Base-by-base conservation (phyloP, 2,888 invertebrate genomes). In the Ophion obscuratus region DNA sequence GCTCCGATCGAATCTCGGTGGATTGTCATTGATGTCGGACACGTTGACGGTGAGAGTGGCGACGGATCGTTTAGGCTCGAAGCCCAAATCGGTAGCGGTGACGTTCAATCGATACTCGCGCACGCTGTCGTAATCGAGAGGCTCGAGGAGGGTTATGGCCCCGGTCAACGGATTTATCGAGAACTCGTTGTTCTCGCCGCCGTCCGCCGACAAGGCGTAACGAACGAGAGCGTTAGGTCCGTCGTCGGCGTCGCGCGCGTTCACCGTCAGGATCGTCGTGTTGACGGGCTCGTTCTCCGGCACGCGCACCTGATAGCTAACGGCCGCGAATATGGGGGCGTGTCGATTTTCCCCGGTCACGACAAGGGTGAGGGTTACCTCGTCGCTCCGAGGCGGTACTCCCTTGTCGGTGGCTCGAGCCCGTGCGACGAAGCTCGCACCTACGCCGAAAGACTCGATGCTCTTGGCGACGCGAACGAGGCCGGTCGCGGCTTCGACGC, bases 11-110 rank as follows among this genome's bases (percentile, higher is more conserved):
- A 99, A 99, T 17, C 95, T 95, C 0, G 99, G 99, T 11, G 98
- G 96, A 93, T 99, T 99, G 92, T 99, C 98, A 92, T 98, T 99
- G 59, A 99, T 97, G 92, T 99, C 99, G 0, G 97, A 98, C 1
- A 99, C 95, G 77, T 97, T 97, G 0, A 99, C 97, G 0, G 97
- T 97, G 9, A 99, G 95, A 89, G 97, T 97, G 0, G 98, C 98
- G 6, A 97, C 96, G 0, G 98, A 96, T 91, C 96, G 96, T 89
- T 96, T 96, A 0, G 97, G 95, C 88, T 97, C 96, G 92, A 98
- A 98, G 2, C 97, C 99, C 74, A 97, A 95, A 94, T 99, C 99
- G 87, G 95, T 96, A 0, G 98, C 99, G 0, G 98, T 97, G 81
- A 99, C 97, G 92, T 98, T 98, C 3, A 99, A 94, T 76, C 96